A percentile compares a stretch with the other conserved stretches of the same genome.
Conservation (phyloP, 2,888 invertebrate species). For the Tortrix viridana region DNA sequence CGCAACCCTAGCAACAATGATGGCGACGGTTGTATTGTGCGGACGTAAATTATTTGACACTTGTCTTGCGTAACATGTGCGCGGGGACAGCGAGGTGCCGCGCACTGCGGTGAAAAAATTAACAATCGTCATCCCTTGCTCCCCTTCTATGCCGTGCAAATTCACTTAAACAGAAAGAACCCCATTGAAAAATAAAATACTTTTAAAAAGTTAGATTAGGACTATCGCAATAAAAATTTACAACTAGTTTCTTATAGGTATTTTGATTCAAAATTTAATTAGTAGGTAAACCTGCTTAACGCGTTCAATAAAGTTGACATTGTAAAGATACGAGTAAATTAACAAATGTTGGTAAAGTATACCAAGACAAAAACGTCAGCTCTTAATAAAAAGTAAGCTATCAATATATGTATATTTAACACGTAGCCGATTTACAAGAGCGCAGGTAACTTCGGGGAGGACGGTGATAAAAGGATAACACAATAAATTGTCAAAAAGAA, state of each 20-base stretch:
- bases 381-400: conserved; percentile 21
- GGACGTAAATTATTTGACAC: conserved; percentile 49
- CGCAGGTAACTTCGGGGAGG: conserved; percentile 27
- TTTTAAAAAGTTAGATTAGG: neutral
- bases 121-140: conserved; percentile 13
- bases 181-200: too few species aligned
- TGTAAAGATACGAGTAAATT: neutral
- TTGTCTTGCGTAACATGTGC: conserved; percentile 41
- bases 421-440: conserved; percentile 16
- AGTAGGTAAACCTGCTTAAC: neutral
- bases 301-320: neutral
- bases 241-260: neutral
- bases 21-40: conserved; percentile 35
- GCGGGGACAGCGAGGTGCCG: conserved; percentile 16
- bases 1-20: conserved; percentile 30
- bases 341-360: too few species aligned
- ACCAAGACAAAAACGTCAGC: neutral
- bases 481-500: conserved; percentile 44
- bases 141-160: conserved; percentile 22
- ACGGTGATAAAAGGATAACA: conserved; percentile 23
- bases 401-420: conserved; percentile 14
- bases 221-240: neutral
- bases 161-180: too few species aligned
- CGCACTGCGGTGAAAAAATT: neutral
- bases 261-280: neutral